These are phyloP conservation scores for Dynastes tityus DNA, from an alignment of 2,888 invertebrate genomes.

Conservation along the genomic window DNA sequence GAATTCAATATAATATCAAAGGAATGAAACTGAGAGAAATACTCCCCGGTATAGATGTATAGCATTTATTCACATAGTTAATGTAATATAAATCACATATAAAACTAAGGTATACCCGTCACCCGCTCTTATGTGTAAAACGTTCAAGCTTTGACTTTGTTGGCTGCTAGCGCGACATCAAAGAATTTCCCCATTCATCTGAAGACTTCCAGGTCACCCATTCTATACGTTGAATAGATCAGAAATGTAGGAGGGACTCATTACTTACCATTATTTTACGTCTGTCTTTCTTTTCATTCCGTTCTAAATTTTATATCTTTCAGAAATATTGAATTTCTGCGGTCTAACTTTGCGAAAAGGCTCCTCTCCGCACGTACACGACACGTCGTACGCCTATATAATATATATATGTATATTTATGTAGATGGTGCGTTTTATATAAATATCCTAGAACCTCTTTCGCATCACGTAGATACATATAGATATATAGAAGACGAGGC, in stretches of 20 bases:
- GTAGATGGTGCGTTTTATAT: constrained; percentile 16
- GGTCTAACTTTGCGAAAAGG: not conserved
- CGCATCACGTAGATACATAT: constrained; percentile 9
- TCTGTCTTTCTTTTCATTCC: constrained; percentile 17
- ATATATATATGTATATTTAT: constrained; percentile 12
- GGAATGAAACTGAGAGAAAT: not conserved
- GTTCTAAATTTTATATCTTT: constrained; percentile 35
- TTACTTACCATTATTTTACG: constrained; percentile 46
- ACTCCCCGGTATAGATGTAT: constrained; percentile 11
- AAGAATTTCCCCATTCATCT: constrained; percentile 47
- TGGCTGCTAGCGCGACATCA: constrained; percentile 42
- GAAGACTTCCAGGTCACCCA: constrained; percentile 44
- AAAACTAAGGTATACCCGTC: constrained; percentile 28
- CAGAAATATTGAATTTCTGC: constrained; percentile 36
- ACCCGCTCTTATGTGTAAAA: constrained; percentile 44
- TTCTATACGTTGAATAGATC: constrained; percentile 36
- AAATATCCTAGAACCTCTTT: constrained; percentile 23
- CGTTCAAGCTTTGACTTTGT: constrained; percentile 51
- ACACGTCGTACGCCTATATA: not conserved
- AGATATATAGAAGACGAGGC: constrained; percentile 10
- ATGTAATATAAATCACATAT: constrained; percentile 43
- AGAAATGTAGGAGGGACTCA: constrained; percentile 38
- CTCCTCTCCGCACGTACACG: not conserved
- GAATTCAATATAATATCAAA: constrained; percentile 9
- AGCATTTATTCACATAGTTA: constrained; percentile 42